Evolutionary conservation across 2,888 invertebrate species (phyloP).

Genomic region (Melinaea menophilus): DNA sequence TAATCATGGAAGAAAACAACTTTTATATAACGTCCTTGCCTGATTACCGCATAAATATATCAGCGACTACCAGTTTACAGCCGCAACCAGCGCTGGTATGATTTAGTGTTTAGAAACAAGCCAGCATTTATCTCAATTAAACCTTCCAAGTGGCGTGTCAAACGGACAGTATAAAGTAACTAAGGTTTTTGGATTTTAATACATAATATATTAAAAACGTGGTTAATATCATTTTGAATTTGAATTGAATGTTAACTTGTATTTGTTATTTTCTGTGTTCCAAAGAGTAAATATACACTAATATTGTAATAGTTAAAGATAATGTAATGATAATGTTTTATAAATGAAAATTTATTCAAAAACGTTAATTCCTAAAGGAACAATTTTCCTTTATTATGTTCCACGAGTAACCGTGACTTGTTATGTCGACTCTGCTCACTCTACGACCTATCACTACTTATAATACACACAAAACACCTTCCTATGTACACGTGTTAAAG

Average conservation of each 20-base stretch:
- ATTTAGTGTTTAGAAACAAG: slow-evolving; percentile 21
- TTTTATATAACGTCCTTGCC: slow-evolving; percentile 29
- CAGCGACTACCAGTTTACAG: not conserved
- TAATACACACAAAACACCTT: not conserved
- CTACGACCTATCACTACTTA: not conserved
- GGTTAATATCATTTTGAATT: too few species aligned
- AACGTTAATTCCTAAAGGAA: slow-evolving; percentile 10
- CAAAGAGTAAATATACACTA: too few species aligned
- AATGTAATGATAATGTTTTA: too few species aligned
- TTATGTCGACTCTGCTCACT: slow-evolving; percentile 12
- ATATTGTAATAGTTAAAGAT: too few species aligned
- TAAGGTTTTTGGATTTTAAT: too few species aligned
- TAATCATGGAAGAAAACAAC: slow-evolving; percentile 25
- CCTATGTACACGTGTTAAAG: not conserved
- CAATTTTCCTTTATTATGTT: slow-evolving; percentile 5
- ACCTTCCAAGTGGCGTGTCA: slow-evolving; percentile 10
- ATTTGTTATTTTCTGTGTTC: too few species aligned
- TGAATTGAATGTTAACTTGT: too few species aligned
- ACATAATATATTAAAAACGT: too few species aligned
- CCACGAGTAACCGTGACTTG: slow-evolving; percentile 15
- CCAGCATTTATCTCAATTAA: slow-evolving; percentile 27
- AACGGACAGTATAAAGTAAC: too few species aligned
- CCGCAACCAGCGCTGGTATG: slow-evolving; percentile 7
- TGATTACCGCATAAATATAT: not conserved
- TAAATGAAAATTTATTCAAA: too few species aligned